These are phyloP conservation scores for Sinhomidia bicolor DNA, from an alignment of 2,888 invertebrate species.

Conservation along the genomic window DNA sequence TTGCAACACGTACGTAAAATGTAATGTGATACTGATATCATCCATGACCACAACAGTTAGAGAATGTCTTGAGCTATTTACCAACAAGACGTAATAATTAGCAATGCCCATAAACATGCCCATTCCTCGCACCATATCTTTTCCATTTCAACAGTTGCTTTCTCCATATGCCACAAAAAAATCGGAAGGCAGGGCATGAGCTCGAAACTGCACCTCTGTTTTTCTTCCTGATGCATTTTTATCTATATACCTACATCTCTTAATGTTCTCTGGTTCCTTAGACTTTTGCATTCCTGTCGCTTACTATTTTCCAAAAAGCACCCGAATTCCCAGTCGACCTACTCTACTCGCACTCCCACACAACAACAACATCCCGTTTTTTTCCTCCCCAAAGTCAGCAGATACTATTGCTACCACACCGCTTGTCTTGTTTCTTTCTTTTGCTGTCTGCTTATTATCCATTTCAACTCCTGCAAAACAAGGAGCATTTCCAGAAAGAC, in stretches of 20 bases:
- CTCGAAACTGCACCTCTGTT: background rate
- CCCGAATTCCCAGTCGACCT: conserved; percentile 53
- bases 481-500: background rate
- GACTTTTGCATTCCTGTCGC: too few relatives aligned
- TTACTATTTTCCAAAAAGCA: background rate
- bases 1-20: too few relatives aligned
- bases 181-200: background rate
- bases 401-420: too few relatives aligned
- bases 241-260: background rate
- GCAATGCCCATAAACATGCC: background rate
- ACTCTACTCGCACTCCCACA: background rate
- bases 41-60: too few relatives aligned
- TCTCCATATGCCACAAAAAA: background rate
- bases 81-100: background rate
- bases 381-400: too few relatives aligned
- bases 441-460: background rate
- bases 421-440: background rate
- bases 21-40: too few relatives aligned
- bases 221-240: background rate
- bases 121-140: background rate
- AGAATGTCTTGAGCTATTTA: background rate
- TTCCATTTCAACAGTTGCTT: background rate
- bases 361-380: conserved; percentile 26
- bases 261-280: background rate
- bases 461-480: background rate